Evolutionary conservation across 1,140 invertebrate species (phyloP).

Genomic region (Ephestia elutella): DNA sequence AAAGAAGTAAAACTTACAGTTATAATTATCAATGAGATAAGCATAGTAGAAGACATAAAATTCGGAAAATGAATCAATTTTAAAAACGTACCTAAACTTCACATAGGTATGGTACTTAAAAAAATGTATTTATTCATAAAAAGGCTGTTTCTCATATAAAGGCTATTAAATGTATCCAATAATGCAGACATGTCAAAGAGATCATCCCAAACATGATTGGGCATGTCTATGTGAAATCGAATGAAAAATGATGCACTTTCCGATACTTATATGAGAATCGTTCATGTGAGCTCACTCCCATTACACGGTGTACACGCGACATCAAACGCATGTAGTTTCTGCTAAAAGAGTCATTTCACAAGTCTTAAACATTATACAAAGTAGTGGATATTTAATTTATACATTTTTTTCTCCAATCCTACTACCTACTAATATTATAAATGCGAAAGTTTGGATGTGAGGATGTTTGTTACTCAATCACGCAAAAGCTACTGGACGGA

Average conservation of each 20-base stretch:
- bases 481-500: no score
- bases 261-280: slow-evolving; percentile 44
- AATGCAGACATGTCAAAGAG: slow-evolving; percentile 26
- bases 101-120: no score
- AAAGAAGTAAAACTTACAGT: no score
- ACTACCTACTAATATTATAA: no score
- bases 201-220: slow-evolving; percentile 17
- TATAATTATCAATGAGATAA: no score
- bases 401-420: no score
- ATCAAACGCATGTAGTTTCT: slow-evolving; percentile 24
- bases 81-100: no score
- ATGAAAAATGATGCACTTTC: slow-evolving; percentile 69
- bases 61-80: no score
- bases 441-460: no score
- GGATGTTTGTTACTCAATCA: no score
- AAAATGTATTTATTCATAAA: not conserved
- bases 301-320: slow-evolving; percentile 43
- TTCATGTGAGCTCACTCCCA: slow-evolving; percentile 47
- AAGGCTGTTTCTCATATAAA: not conserved
- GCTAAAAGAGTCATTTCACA: not conserved
- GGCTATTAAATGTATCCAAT: slow-evolving; percentile 1
- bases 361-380: not conserved
- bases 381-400: not conserved
- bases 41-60: not conserved
- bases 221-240: slow-evolving; percentile 58